phyloP scores from a whole-genome alignment of 2,888 invertebrate genomes.

The Pteria penguin region DNA sequence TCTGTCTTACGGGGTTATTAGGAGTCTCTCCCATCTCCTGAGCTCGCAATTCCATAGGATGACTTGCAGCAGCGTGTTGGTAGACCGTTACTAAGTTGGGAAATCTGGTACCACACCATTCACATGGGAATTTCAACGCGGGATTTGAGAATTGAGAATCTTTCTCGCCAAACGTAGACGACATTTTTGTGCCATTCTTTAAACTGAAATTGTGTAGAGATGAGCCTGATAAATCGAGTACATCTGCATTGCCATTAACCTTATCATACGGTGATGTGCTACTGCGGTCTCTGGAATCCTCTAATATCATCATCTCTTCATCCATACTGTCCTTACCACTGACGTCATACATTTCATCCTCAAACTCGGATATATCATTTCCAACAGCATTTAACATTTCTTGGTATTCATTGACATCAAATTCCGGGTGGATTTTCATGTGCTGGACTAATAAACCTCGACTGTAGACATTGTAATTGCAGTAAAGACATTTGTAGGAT shows the following conservation, averaged over 20 bases:
- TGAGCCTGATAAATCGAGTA: slow-evolving; percentile 32
- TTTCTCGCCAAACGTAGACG: not conserved
- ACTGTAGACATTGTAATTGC: slow-evolving; percentile 68
- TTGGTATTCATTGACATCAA: slow-evolving; percentile 64
- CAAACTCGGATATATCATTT: slow-evolving; percentile 20
- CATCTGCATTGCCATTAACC: slow-evolving; percentile 22
- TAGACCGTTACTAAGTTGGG: slow-evolving; percentile 71
- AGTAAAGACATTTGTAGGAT: slow-evolving; percentile 68
- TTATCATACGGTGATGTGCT: not conserved
- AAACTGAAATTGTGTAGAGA: not conserved
- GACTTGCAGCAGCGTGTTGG: slow-evolving; percentile 69
- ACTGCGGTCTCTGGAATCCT: slow-evolving; percentile 13
- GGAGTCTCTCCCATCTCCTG: slow-evolving; percentile 64
- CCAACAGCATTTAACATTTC: slow-evolving; percentile 32
- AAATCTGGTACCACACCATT: slow-evolving; percentile 74
- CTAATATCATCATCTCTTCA: slow-evolving; percentile 17
- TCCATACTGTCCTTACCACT: slow-evolving; percentile 42
- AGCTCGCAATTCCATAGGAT: slow-evolving; percentile 68
- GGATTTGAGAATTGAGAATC: not conserved
- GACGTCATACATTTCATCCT: slow-evolving; percentile 47
- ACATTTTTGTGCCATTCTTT: not conserved
- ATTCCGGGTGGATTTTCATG: slow-evolving; percentile 68
- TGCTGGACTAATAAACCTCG: slow-evolving; percentile 69
- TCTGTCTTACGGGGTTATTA: slow-evolving; percentile 21
- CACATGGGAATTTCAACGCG: slow-evolving; percentile 60